Base-by-base conservation (phyloP, 2,113 vertebrate genomes). In the Neogobius melanostomus region DNA sequence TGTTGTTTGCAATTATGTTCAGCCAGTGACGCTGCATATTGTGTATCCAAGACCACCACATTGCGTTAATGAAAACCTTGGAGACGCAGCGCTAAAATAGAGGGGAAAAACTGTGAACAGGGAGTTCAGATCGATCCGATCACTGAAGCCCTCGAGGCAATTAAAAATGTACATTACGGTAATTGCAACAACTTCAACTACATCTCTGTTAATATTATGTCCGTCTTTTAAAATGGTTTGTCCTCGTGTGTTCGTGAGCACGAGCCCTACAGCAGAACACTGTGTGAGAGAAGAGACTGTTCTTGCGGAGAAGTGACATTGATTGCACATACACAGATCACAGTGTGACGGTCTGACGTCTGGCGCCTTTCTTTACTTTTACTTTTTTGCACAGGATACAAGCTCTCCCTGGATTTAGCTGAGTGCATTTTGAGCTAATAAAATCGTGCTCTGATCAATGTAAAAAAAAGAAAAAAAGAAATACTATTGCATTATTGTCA, bases 261-360 rank as follows among this genome's bases (percentile, higher is more conserved):
- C 14, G 36, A 6, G 1, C 15, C 11, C 49, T 21, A 51, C n/a
- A 63, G 63, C 28, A 36, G 28, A 54, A 73, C 0, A 36, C 11
- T 9, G 15, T 66, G 69, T 52, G 64, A 75, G 79, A 60, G 75
- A 59, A 74, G 43, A 52, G 48, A 68, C 11, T 15, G 49, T 11
- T 4, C 49, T 14, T 36, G 50, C 2, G 6, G 46, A 74, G 80
- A 61, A 64, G 47, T 68, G 66, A 75, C 71, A 76, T 76, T 28
- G 78, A 81, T 79, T 81, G 60, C 74, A 66, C 75, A 66, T 66
- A 50, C 72, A 76, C 28, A 36, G 81, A 67, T 81, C 73, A 17
- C 45, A 64, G 67, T 73, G 65, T 21, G 53, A 45, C 44, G 21
- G 21, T 21, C 21, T 21, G 21, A 21, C 12, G 57, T 46, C 54